Evolutionary conservation across 2,888 invertebrate species (phyloP), one percentile per base, ranked within the genome.

Genomic region (Tetanocera ferruginea): DNA sequence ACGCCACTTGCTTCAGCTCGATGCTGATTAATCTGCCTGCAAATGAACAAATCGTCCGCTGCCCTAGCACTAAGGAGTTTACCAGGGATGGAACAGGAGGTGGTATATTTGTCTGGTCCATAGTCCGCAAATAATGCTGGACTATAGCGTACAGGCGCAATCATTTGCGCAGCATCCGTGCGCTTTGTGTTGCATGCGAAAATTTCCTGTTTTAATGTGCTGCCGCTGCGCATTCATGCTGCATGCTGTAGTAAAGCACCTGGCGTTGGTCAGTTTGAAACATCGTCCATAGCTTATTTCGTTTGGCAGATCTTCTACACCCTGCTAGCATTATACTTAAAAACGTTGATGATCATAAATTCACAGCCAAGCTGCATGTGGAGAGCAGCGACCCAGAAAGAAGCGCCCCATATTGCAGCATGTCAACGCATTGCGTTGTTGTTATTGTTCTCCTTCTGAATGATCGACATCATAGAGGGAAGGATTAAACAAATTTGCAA

Each of bases 391-490:
- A 62, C 31, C 64, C 31, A 28, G 75, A 66, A 67, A 28, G 75
- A 66, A 67, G 75, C 75, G 55, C n/a, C 37, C 75, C 55, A 55
- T 34, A 34, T 67, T 67, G 57, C n/a, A 8, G 75, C 66, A 31
- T 64, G 52, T 57, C 57, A 62, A 55, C 55, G 23, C 73, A 43
- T 17, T 19, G 62, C 25, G 11, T 34, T 37, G 72, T 49, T 55
- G 57, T 23, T 34, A 34, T 28, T 43, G 11, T 43, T 43, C 11
- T 9, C 43, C 43, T 43, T 43, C 14, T 43, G 43, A 11, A 43
- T 11, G 43, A 2, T 1, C 43, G 14, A 6, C 43, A 43, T 43
- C 43, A 43, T 11, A 11, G 3, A 11, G 43, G 43, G 6, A 11
- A 11, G 14, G 1, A 14, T 43, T 2, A 43, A 43, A 43, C 1